Evolutionary conservation across 2,888 invertebrate genomes (phyloP).

Genomic region (Epsilonema sp.): DNA sequence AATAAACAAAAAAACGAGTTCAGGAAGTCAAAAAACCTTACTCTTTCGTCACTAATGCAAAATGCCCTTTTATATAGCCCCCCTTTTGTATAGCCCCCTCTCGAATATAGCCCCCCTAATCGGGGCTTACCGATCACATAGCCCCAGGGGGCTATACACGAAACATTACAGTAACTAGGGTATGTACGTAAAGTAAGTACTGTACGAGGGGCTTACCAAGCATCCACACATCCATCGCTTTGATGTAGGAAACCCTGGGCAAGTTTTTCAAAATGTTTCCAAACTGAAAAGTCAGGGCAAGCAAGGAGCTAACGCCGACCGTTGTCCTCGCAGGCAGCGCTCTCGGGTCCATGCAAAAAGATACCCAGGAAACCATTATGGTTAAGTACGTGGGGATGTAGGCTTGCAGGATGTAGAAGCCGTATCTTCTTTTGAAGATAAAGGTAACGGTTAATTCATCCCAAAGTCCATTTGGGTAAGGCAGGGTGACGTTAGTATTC

Average conservation of each 20-base stretch:
- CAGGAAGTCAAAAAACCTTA: no score
- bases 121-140: no score
- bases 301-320: slow-evolving; percentile 25
- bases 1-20: no score
- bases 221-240: slow-evolving; percentile 29
- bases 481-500: slow-evolving; percentile 15
- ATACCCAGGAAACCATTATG: slow-evolving; percentile 25
- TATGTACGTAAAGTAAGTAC: no score
- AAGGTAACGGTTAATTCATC: slow-evolving; percentile 18
- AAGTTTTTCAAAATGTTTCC: slow-evolving; percentile 27
- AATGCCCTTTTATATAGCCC: no score
- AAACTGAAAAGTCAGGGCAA: slow-evolving; percentile 26
- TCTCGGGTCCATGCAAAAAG: slow-evolving; percentile 28
- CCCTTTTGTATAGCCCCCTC: no score
- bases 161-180: no score
- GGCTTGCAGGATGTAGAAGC: slow-evolving; percentile 28
- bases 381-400: slow-evolving; percentile 26
- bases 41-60: no score
- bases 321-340: slow-evolving; percentile 27
- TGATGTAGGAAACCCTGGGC: slow-evolving; percentile 25
- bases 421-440: slow-evolving; percentile 27
- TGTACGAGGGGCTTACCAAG: slow-evolving; percentile 12
- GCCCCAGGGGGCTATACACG: no score
- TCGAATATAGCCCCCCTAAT: no score
- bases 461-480: slow-evolving; percentile 23